Percentiles rank a stretch among this genome's conserved stretches.
Conservation (phyloP, 2,113 vertebrate genomes). For the Dendrocopos noguchii region DNA sequence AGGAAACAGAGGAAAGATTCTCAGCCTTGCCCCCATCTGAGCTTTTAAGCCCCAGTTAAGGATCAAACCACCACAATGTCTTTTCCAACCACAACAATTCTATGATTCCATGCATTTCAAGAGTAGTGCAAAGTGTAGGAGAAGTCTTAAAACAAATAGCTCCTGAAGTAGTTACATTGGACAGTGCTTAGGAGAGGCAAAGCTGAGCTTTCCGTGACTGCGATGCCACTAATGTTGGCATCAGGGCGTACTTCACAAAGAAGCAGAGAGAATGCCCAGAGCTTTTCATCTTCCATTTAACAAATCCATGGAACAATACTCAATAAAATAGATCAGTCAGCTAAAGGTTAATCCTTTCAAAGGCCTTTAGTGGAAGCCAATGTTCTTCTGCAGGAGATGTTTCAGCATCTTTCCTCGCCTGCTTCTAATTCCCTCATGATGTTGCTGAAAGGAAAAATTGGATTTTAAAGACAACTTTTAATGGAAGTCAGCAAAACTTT, state of each 20-base stretch:
- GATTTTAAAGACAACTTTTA: neutral
- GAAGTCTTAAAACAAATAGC: neutral
- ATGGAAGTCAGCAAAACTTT: neutral
- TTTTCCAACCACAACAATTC: no score
- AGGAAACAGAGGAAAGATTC: no score
- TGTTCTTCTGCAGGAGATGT: neutral
- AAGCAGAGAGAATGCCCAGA: rapidly evolving
- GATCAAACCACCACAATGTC: no score
- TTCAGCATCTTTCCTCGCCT: neutral
- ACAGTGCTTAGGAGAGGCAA: neutral
- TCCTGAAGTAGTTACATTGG: neutral
- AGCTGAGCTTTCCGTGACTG: neutral
- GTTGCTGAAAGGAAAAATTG: neutral
- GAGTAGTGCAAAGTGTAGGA: neutral
- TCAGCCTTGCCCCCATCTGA: no score
- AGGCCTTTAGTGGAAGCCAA: neutral
- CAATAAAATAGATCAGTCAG: neutral
- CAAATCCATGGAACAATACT: neutral
- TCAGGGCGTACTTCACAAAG: neutral
- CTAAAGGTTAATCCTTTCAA: neutral
- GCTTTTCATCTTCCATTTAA: neutral
- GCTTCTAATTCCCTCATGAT: neutral
- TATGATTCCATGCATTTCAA: neutral
- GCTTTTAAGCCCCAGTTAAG: no score
- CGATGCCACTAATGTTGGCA: neutral